Conservation (phyloP, 1,140 invertebrate species). For the Geopemphigus sp. region DNA sequence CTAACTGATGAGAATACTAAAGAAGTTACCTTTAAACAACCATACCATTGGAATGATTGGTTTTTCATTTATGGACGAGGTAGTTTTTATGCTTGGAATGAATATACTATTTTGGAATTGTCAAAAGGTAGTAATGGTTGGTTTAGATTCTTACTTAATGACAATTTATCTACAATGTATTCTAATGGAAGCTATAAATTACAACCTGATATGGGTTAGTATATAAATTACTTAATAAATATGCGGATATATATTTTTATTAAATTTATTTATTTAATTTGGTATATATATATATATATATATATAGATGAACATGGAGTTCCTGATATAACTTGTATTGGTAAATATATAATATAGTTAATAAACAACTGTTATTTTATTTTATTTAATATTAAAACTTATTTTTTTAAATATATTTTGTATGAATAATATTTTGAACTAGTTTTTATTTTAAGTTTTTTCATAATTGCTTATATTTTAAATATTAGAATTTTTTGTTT, state of each 20-base stretch:
- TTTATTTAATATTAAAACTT: background rate
- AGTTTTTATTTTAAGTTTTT: background rate
- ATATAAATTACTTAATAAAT: background rate
- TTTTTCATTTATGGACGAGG: constrained; percentile 90
- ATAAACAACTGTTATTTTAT: background rate
- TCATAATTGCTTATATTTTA: no score
- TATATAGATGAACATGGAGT: constrained; percentile 62
- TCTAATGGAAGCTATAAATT: constrained; percentile 95
- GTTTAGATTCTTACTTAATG: constrained; percentile 97
- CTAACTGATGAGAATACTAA: constrained; percentile 75
- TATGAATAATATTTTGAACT: background rate
- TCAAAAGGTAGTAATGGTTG: constrained; percentile 98
- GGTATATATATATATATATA: no score
- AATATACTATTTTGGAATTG: constrained; percentile 93
- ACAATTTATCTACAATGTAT: constrained; percentile 96
- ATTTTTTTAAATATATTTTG: background rate
- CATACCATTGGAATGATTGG: constrained; percentile 98
- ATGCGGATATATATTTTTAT: background rate
- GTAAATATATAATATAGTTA: constrained; percentile 55
- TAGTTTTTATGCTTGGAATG: constrained; percentile 94
- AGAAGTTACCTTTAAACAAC: constrained; percentile 72
- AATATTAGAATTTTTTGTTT: no score
- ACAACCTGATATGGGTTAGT: constrained; percentile 87
- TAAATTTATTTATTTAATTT: constrained; percentile 8
- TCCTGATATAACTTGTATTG: constrained; percentile 62